Evolutionary conservation across 2,797 vertebrate genomes (phyloP).

Genomic region (Todus mexicanus): DNA sequence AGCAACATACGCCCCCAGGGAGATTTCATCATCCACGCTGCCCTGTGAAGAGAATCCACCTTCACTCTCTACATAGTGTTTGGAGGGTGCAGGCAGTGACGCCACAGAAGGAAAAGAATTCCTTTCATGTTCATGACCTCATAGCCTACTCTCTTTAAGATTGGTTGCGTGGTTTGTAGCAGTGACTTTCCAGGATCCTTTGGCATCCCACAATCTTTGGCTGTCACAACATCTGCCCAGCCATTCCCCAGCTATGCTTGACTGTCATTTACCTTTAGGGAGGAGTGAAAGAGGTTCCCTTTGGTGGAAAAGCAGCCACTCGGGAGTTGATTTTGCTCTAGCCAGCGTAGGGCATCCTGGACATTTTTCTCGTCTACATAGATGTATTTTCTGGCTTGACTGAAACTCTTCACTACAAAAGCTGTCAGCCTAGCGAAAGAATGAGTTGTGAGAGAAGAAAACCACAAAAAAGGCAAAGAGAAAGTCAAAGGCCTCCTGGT

Average conservation of each 20-base stretch:
- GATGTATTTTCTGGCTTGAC: constrained; percentile 77
- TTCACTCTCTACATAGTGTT: neutral
- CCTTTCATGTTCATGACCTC: neutral
- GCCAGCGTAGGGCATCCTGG: constrained; percentile 74
- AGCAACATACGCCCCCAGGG: constrained; percentile 59
- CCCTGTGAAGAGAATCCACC: constrained; percentile 21
- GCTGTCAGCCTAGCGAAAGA: constrained; percentile 80
- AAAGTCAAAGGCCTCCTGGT: neutral
- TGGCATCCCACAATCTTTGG: neutral
- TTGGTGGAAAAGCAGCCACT: constrained; percentile 82
- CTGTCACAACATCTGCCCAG: neutral
- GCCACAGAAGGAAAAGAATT: neutral
- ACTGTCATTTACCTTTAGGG: constrained; percentile 76
- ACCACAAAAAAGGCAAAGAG: neutral
- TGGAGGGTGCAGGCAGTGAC: neutral
- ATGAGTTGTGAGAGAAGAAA: neutral
- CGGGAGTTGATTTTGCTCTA: constrained; percentile 68
- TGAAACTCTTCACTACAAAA: constrained; percentile 87
- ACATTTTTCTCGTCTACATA: constrained; percentile 75
- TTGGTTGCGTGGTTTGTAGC: neutral
- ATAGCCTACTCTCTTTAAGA: neutral
- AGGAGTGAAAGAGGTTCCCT: constrained; percentile 79
- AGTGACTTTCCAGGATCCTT: neutral
- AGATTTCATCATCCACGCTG: constrained; percentile 51
- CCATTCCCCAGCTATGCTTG: neutral